Base-by-base conservation (phyloP, 2,797 vertebrate species). In the Centropyge bicolor region DNA sequence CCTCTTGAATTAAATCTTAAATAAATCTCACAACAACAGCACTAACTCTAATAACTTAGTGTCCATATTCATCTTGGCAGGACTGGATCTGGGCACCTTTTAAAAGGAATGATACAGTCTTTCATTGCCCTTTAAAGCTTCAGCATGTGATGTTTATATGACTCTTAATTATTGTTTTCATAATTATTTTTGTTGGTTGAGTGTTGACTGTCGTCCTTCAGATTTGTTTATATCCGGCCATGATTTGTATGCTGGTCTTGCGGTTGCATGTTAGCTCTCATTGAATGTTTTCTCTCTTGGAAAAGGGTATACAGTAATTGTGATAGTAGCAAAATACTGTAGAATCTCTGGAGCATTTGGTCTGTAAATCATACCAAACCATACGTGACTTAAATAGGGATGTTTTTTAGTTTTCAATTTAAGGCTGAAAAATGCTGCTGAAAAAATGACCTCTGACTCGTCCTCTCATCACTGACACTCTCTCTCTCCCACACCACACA, bases 261-360 rank as follows among this genome's bases (percentile, higher is more conserved):
- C 40, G 51, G 17, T 56, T 64, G 3, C 20, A 7, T 24, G 31
- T 35, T 3, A 11, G 27, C 62, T 56, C 3, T 24, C 22, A 52
- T 8, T 12, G 8, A 41, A 45, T 52, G 5, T 40, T 59, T 52
- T 57, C 51, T 43, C n/a, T 63, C 10, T 36, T 27, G n/a, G 43
- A 40, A 55, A 55, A 24, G 27, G 27, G 27, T 31, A 31, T 56
- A 41, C 16, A 51, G 24, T 2, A 63, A 68, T 57, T 45, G 22
- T 6, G 17, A 35, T 14, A 65, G 8, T 22, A 20, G 31, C 7
- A 70, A 35, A 40, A 76, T 62, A 16, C 14, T 31, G 35, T 3
- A 12, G 36, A 57, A 52, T 69, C 41, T 46, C 56, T 63, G 22
- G 46, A 77, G 48, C 27, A 51, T 56, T 46, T 60, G 70, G 13